Evolutionary conservation across 2,888 invertebrate genomes (phyloP), one percentile per base, ranked within the genome.

Genomic region (Bugula neritina): DNA sequence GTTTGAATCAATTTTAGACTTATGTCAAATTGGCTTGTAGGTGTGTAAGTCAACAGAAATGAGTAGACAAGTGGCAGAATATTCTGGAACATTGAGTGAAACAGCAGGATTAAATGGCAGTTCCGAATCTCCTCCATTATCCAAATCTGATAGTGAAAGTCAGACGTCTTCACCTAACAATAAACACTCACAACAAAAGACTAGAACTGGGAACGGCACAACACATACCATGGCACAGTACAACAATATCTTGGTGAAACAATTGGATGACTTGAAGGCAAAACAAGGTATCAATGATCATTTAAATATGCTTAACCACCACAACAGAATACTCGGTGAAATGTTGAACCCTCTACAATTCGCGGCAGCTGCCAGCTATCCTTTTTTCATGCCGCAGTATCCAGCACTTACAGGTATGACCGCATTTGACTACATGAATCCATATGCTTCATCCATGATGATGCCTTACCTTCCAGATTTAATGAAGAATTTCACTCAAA

Each of bases 401-500:
- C 31, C 63, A 17, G 34, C 63, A 31, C 63, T 63, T 13, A 25
- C 63, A 5, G 63, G 25, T 25, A 34, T 63, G 63, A 27, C 63
- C 10, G 35, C 29, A 5, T 70, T 70, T 31, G 70, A 70, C 70
- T 70, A 70, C 52, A 54, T 54, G 52, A 54, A 70, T 29, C 52
- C 70, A 29, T 43, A 43, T 31, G 31, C 70, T n/a, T 70, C 70
- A 23, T 43, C 52, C 10, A 54, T 70, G 70, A 73, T 74, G 74
- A 73, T 83, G 71, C 83, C 84, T 29, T 77, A 83, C 69, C 76
- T 84, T 72, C 79, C 80, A 31, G 81, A 83, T 31, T 76, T 85
- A 54, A 82, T 84, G 72, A 81, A 80, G 27, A 82, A 81, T 72
- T 75, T 85, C 72, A 80, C 81, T 2, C 80, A 82, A 74, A 82